These are phyloP conservation scores for Hedya salicella DNA, from an alignment of 2,888 invertebrate genomes.

Conservation along the genomic window DNA sequence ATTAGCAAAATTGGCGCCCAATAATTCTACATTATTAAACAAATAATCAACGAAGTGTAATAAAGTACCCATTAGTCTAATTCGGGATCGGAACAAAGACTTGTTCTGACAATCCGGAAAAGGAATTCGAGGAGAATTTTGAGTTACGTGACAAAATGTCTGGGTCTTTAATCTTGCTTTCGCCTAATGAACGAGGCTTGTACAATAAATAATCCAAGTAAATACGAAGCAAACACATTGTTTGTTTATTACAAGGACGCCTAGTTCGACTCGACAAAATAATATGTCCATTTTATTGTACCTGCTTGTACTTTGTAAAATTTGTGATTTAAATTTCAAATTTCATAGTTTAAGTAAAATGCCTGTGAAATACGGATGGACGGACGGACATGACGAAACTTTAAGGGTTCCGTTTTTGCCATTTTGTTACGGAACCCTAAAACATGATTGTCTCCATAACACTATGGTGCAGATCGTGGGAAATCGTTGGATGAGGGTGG, in stretches of 20 bases:
- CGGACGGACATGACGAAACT: too few species aligned
- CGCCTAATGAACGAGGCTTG: conserved; percentile 6
- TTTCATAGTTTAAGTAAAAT: too few species aligned
- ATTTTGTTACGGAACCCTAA: too few species aligned
- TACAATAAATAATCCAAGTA: neutral
- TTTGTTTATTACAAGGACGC: neutral
- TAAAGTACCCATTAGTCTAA: conserved; percentile 26
- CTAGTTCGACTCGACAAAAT: too few species aligned
- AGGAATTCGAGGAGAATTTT: conserved; percentile 21
- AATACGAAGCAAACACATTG: neutral
- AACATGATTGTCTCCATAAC: too few species aligned
- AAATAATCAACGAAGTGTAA: conserved; percentile 7
- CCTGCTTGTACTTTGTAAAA: too few species aligned
- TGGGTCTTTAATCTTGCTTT: conserved; percentile 24
- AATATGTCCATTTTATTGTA: too few species aligned
- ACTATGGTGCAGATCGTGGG: too few species aligned
- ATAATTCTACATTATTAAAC: neutral
- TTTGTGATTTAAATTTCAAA: too few species aligned
- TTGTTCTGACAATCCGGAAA: conserved; percentile 1
- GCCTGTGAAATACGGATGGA: too few species aligned
- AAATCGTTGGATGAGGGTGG: too few species aligned
- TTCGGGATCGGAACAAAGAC: neutral
- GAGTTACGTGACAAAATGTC: conserved; percentile 25
- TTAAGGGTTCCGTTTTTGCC: too few species aligned
- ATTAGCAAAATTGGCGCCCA: conserved; percentile 5